phyloP scores from a whole-genome alignment of 2,113 vertebrate genomes.

The Camelus dromedarius region DNA sequence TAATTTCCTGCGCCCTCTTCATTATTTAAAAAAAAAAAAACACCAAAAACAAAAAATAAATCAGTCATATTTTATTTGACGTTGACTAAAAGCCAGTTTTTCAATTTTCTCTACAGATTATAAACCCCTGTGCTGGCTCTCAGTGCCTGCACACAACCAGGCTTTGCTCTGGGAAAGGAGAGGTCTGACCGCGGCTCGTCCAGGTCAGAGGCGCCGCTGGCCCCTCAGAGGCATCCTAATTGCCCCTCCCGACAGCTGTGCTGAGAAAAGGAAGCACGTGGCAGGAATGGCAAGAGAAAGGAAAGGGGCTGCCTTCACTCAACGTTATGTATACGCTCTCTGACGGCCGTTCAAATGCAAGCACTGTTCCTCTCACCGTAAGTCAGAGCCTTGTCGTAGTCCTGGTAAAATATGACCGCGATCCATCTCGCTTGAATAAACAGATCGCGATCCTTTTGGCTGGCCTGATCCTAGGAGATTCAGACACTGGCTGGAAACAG shows the following conservation, averaged over 20 bases:
- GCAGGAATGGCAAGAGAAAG: fast-evolving
- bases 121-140: too few species aligned
- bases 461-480: background rate
- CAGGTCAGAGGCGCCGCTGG: fast-evolving
- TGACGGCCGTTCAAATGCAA: fast-evolving
- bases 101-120: background rate
- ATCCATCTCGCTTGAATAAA: background rate
- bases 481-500: background rate
- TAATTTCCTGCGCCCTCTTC: too few species aligned
- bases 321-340: fast-evolving
- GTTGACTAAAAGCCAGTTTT: background rate
- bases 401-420: background rate
- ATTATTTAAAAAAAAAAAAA: too few species aligned
- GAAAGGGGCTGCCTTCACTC: fast-evolving
- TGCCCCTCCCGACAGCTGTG: fast-evolving
- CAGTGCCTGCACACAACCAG: fast-evolving
- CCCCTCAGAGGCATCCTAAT: fast-evolving
- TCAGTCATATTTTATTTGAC: background rate
- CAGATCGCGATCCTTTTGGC: background rate
- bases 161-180: background rate
- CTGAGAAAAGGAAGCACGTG: fast-evolving
- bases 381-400: background rate
- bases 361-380: fast-evolving
- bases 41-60: too few species aligned
- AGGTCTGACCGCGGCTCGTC: fast-evolving